Percentiles rank a stretch among this genome's conserved stretches.
Evolutionary conservation across 2,113 vertebrate species (phyloP).

Genomic region (Marcusenius ussheri): DNA sequence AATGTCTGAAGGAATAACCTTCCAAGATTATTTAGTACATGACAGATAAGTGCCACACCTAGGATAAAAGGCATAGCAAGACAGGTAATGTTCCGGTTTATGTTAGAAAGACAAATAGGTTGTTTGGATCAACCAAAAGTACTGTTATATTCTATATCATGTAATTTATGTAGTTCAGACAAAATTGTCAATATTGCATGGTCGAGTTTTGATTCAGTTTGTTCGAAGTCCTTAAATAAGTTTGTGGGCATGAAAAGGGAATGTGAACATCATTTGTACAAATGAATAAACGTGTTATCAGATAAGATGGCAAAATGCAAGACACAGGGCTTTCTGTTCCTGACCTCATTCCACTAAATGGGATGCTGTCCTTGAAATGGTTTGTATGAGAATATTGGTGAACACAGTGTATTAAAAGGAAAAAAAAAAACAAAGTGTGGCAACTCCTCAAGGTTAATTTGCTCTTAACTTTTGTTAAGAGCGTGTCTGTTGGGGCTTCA

Average conservation of each 20-base stretch:
- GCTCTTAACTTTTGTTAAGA: conserved; percentile 70
- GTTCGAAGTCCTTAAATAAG: background rate
- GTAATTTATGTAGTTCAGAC: background rate
- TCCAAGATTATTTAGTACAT: background rate
- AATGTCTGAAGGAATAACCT: background rate
- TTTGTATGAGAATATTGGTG: conserved; percentile 39
- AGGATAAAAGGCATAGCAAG: background rate
- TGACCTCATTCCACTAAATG: conserved; percentile 55
- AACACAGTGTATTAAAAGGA: conserved; percentile 36
- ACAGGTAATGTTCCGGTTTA: background rate
- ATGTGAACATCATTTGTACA: background rate
- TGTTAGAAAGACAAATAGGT: background rate
- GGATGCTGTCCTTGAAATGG: conserved; percentile 56
- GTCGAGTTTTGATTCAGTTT: background rate
- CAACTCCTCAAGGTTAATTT: conserved; percentile 73
- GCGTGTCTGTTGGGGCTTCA: conserved; percentile 67
- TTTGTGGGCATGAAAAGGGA: background rate
- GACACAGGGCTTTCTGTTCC: conserved; percentile 46
- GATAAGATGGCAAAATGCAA: background rate
- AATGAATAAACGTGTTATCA: conserved; percentile 26
- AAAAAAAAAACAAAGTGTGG: conserved; percentile 37
- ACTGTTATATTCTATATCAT: background rate
- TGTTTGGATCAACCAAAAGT: background rate
- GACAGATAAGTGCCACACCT: background rate
- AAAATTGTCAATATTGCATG: background rate